These are phyloP conservation scores for Aradus depressus DNA, from an alignment of 2,888 invertebrate genomes.

Conservation along the genomic window DNA sequence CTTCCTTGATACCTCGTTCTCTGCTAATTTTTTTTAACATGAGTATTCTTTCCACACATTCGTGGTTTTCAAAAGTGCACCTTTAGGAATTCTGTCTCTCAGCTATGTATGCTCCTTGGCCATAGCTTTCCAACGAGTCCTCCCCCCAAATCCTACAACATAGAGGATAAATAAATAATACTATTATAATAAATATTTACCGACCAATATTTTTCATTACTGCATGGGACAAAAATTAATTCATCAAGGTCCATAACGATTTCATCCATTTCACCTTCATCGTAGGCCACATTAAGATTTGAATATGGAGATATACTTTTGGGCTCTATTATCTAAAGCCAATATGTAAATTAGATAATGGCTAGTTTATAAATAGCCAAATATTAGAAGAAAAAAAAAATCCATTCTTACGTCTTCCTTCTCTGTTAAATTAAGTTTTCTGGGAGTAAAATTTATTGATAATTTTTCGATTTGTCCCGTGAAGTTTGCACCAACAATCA, in stretches of 20 bases:
- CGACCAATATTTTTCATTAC: conserved; percentile 3
- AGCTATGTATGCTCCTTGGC: no score
- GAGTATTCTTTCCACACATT: no score
- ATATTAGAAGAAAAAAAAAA: background rate
- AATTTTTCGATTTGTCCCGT: conserved; percentile 42
- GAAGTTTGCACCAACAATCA: conserved; percentile 40
- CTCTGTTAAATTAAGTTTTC: conserved; percentile 6
- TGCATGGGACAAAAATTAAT: conserved; percentile 16
- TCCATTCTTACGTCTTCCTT: background rate
- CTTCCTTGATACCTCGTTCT: no score
- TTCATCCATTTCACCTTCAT: conserved; percentile 5
- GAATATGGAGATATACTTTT: conserved; percentile 10
- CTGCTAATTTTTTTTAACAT: no score
- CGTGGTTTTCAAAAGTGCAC: no score
- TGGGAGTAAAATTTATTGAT: conserved; percentile 38
- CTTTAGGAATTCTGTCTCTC: no score
- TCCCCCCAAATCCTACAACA: background rate
- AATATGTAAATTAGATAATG: background rate
- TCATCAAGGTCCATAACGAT: conserved; percentile 10
- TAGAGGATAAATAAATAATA: background rate
- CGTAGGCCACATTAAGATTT: conserved; percentile 10
- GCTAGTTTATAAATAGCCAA: background rate
- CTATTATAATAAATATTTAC: conserved; percentile 4
- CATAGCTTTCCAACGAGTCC: no score
- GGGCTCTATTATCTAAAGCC: background rate